These are phyloP conservation scores for Seriola dumerili DNA, from an alignment of 2,113 vertebrate genomes.

Conservation along the genomic window DNA sequence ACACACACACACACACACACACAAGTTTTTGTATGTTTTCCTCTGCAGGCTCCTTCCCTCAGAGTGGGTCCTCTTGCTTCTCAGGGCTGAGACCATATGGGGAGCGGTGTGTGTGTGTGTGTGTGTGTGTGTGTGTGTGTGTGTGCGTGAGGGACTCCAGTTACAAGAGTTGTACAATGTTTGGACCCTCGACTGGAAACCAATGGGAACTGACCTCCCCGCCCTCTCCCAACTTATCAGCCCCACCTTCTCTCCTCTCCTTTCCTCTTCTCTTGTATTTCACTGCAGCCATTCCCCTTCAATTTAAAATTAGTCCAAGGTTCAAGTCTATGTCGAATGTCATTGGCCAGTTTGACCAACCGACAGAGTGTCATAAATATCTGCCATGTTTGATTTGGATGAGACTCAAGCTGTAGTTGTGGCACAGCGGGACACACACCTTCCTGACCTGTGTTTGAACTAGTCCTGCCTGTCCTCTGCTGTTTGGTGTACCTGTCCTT, in stretches of 20 bases:
- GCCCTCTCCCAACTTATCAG: conserved; percentile 24
- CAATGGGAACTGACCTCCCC: conserved; percentile 57
- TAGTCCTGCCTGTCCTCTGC: not conserved
- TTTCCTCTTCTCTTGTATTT: conserved; percentile 1
- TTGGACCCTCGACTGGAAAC: conserved; percentile 59
- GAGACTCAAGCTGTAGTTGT: not conserved
- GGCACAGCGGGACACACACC: not conserved
- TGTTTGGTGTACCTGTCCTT: not conserved
- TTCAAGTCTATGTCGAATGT: not conserved
- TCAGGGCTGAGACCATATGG: conserved; percentile 8
- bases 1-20: conserved; percentile 21
- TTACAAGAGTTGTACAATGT: conserved; percentile 71
- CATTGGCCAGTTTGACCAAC: not conserved
- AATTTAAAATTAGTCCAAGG: not conserved
- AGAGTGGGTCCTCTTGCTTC: conserved; percentile 35
- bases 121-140: conserved; percentile 40
- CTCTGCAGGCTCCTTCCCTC: not conserved
- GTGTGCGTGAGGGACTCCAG: conserved; percentile 46
- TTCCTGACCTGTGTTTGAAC: not conserved
- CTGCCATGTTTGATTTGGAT: not conserved
- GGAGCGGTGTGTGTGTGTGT: conserved; percentile 30
- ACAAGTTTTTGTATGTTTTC: not conserved
- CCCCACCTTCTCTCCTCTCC: conserved; percentile 11
- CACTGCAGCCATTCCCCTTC: not conserved
- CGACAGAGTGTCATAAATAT: not conserved